Evolutionary conservation across 2,113 vertebrate species (phyloP), one percentile per base, ranked within the genome.

Genomic region (Gavialis gangeticus): DNA sequence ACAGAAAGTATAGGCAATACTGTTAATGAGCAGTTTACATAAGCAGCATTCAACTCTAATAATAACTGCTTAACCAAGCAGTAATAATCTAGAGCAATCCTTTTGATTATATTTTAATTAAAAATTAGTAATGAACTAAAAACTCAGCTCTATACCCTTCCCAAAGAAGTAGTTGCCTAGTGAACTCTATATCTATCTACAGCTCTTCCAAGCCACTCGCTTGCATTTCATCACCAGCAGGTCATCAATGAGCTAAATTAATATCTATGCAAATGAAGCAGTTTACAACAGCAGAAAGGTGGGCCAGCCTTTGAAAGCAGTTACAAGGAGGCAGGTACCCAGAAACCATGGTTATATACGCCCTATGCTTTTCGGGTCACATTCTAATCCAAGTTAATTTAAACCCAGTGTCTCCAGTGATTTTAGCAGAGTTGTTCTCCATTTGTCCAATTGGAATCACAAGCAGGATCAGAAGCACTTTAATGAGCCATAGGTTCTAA

Each of bases 171-270:
- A 3, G 63, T n/a, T 14, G 27, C 22, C n/a, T 5, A 75, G n/a
- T 3, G 27, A 91, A 54, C 63, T 28, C 13, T 0, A 0, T 10
- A 56, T 13, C 57, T 10, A 56, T 13, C 57, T 21, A 78, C 37
- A 19, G 66, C 55, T 78, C 55, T 84, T 81, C 59, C 69, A 30
- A 18, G 63, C 71, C 54, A n/a, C 30, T 4, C 7, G 17, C 62
- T 15, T 12, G n/a, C 22, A 8, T 1, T 4, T 46, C n/a, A 64
- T 0, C 0, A 66, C 57, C 6, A 25, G 4, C 6, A 5, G 1
- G 1, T 24, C 79, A 69, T 55, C 62, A 57, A 75, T 82, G 62
- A 90, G 57, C 66, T 79, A 64, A 76, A 11, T 18, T 18, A 14
- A 1, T 6, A 22, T 34, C 30, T 22, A 37, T 13, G 37, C 6